Evolutionary conservation across 2,113 vertebrate species (phyloP).

Genomic region (Lathamus discolor): DNA sequence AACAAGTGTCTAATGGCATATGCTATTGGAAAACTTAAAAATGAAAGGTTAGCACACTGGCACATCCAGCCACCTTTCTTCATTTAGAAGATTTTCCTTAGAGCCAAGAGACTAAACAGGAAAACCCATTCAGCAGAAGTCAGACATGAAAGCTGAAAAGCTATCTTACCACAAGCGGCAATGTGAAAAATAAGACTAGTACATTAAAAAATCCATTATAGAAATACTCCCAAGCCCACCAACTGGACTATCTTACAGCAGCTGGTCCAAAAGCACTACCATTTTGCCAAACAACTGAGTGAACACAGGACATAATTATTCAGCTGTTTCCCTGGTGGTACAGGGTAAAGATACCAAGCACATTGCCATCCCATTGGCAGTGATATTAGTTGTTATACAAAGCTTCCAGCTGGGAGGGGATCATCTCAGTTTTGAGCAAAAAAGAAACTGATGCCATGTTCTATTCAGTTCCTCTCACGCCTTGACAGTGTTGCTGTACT

Average conservation of each 20-base stretch:
- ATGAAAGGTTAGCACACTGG: slow-evolving; percentile 2
- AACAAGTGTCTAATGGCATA: neutral
- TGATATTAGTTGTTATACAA: neutral
- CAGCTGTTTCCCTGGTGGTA: neutral
- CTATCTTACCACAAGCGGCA: neutral
- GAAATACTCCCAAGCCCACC: neutral
- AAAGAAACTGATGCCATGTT: neutral
- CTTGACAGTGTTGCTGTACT: neutral
- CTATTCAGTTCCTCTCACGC: neutral
- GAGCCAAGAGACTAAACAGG: slow-evolving; percentile 56
- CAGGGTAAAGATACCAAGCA: neutral
- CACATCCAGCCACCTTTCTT: slow-evolving; percentile 11
- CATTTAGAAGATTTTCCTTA: neutral
- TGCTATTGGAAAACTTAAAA: slow-evolving; percentile 4
- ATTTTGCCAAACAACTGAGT: neutral
- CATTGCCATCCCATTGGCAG: neutral
- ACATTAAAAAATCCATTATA: neutral
- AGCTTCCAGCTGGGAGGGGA: slow-evolving; percentile 20
- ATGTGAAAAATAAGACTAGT: neutral
- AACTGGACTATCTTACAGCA: neutral
- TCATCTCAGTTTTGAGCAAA: neutral
- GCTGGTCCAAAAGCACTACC: neutral
- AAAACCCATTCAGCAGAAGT: neutral
- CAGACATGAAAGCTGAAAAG: neutral
- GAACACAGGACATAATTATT: neutral